Evolutionary conservation across 2,113 vertebrate species (phyloP), one percentile per base, ranked within the genome.

Genomic region (Xiphophorus couchianus): DNA sequence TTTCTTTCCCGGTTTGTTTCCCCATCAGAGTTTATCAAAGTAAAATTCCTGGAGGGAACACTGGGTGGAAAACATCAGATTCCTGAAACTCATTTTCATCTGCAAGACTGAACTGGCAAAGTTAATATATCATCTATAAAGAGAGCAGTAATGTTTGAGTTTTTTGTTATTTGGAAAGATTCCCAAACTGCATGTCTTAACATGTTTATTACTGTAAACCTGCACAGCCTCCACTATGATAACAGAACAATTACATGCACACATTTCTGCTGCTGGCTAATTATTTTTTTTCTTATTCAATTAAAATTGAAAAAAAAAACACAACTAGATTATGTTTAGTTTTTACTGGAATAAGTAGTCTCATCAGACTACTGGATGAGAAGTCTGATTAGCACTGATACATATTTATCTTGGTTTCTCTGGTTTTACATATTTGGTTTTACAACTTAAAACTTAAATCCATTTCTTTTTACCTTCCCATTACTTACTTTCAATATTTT

Each of bases 201-300:
- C 84, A 44, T 58, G 83, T 13, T 37, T 14, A 35, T 60, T 15
- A 39, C 13, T 30, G 33, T 17, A 30, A 27, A 44, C 5, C 35
- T 14, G n/a, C 4, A 42, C 58, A 58, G 63, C 39, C 11, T 74
- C 11, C 17, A 29, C 0, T 33, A 66, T 51, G 28, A 15, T 27
- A 22, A 15, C 17, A 62, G 27, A 39, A 15, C 33, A 67, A 83
- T 73, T 11, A 35, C 60, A 39, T 89, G 92, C 89, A 96, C 93
- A 90, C 84, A 89, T 66, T 82, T 80, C 87, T 93, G 88, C 88
- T 83, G 14, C 82, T 93, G 44, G 35, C 9, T 37, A 37, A 37
- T 37, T 37, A 37, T 10, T 37, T 37, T 37, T 37, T 37, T 37
- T 37, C 35, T 37, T 37, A 37, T 37, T 37, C 48, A 60, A 39